phyloP scores from a whole-genome alignment of 1,140 invertebrate genomes.

The Tetramorium simillimum region DNA sequence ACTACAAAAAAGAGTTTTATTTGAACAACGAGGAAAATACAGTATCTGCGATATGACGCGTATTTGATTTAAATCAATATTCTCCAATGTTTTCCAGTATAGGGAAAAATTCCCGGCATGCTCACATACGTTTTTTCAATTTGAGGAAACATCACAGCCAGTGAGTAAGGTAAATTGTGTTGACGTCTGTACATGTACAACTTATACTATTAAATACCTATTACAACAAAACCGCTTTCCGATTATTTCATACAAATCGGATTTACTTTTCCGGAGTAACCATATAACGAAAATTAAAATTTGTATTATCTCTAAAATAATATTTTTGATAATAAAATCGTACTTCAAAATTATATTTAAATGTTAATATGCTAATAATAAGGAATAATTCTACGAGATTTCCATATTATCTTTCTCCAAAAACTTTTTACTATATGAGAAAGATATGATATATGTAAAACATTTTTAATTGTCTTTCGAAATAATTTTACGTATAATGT shows the following conservation, averaged over 20 bases:
- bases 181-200: neutral
- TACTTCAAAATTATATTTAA: neutral
- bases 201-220: neutral
- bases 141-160: neutral
- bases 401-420: neutral
- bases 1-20: neutral
- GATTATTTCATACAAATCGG: neutral
- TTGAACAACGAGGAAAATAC: neutral
- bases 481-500: too few relatives aligned
- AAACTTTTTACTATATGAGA: neutral
- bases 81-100: neutral
- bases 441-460: too few relatives aligned
- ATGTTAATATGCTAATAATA: neutral
- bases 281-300: neutral
- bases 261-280: neutral
- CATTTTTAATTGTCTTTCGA: too few relatives aligned
- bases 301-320: neutral
- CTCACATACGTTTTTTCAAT: neutral
- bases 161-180: neutral
- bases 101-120: neutral
- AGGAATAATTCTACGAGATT: neutral
- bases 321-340: neutral
- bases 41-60: neutral
- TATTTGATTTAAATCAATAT: conserved; percentile 38
- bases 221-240: neutral